Base-by-base conservation (phyloP, 2,113 vertebrate species). In the Seriola aureovittata region DNA sequence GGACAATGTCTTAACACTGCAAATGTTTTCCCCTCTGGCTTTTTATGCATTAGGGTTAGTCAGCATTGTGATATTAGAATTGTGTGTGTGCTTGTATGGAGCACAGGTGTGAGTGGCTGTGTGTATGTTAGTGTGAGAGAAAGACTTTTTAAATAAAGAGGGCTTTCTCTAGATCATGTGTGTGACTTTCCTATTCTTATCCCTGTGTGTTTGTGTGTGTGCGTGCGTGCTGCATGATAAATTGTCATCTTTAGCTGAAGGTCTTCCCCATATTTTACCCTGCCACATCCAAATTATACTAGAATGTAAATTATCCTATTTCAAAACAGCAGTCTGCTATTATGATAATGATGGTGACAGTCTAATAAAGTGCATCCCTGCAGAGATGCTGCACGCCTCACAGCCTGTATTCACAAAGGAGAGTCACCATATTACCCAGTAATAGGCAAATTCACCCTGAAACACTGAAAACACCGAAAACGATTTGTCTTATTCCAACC, bases 251-350 rank as follows among this genome's bases (percentile, higher is more conserved):
- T 84, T 85, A 88, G 78, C 60, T 67, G 52, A 83, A 86, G 72
- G 73, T 65, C 80, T 76, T 57, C 58, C 44, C 64, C 84, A 85
- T 85, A 78, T 86, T 79, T 92, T 84, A 85, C 36, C 40, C 58
- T 52, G 52, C 71, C 58, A 59, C 70, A 58, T 66, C 60, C 60
- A 75, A 85, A 89, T 88, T 72, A 85, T 42, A 62, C 78, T 70
- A 25, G 89, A 82, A 91, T 87, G 58, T 71, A 91, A 90, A 90
- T 88, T 0, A 66, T 77, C 71, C n/a, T 34, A 52, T 90, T 85
- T 86, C 48, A 65, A 82, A 87, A 78, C 25, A 74, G 75, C 87
- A 84, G 81, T 68, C 48, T 11, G 11, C 19, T 52, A 87, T 91
- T 83, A 89, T 81, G 44, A 85, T 80, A 88, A 86, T 89, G 57